These are phyloP conservation scores for Vidua macroura DNA, from an alignment of 2,113 vertebrate genomes.

Conservation along the genomic window DNA sequence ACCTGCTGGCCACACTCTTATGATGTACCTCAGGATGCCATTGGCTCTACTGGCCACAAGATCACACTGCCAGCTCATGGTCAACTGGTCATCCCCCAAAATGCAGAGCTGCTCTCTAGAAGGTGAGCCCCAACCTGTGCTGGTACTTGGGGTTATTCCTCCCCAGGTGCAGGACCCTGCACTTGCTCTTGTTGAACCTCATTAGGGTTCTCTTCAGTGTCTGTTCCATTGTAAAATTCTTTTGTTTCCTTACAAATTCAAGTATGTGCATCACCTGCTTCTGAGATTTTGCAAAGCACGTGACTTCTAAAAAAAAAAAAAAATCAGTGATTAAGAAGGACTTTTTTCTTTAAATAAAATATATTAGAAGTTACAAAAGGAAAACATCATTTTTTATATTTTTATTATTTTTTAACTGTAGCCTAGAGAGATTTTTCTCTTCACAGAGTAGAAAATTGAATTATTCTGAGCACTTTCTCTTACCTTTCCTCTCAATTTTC, in stretches of 20 bases:
- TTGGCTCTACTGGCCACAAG: neutral
- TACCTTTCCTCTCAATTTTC: constrained; percentile 17
- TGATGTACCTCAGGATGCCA: rapidly evolving
- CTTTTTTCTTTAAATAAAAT: constrained; percentile 20
- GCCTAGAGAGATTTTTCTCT: constrained; percentile 46
- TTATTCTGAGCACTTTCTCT: constrained; percentile 39
- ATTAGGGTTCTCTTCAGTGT: neutral
- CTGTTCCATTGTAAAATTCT: neutral
- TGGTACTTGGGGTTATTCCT: neutral
- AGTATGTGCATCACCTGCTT: neutral
- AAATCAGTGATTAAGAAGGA: neutral
- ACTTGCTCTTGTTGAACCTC: neutral
- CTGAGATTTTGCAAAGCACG: neutral
- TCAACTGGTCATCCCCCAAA: neutral
- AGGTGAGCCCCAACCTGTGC: neutral
- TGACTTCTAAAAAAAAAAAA: neutral
- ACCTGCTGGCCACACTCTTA: neutral
- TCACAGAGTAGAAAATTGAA: constrained; percentile 45
- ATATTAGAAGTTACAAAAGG: constrained; percentile 7
- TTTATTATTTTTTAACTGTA: constrained; percentile 41
- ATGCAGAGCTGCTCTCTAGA: neutral
- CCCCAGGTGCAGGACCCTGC: neutral
- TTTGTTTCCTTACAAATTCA: neutral
- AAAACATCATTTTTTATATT: neutral
- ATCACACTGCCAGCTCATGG: neutral